Percentiles rank a stretch among this genome's conserved stretches.
phyloP scores from a whole-genome alignment of 2,113 vertebrate species.

The Euleptes europaea region DNA sequence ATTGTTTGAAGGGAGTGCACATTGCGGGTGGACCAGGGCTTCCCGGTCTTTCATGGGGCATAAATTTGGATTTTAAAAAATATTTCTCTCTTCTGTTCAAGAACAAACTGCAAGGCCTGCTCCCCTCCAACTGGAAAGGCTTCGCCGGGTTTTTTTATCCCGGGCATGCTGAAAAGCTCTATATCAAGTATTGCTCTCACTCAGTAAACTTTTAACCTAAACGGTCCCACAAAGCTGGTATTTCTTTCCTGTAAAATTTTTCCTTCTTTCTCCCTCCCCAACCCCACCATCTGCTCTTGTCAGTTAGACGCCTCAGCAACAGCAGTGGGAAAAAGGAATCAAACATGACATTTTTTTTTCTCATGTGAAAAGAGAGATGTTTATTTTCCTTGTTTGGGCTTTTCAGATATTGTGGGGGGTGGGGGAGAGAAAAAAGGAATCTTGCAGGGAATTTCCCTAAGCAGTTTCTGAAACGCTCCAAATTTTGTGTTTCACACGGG shows the following conservation, averaged over 20 bases:
- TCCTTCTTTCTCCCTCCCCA: slow-evolving; percentile 1
- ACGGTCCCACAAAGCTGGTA: slow-evolving; percentile 56
- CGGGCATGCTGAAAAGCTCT: not conserved
- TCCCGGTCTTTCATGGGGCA: not conserved
- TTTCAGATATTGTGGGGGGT: not conserved
- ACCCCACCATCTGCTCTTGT: slow-evolving; percentile 70
- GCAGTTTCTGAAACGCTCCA: not conserved
- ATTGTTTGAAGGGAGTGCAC: not conserved
- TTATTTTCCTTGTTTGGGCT: slow-evolving; percentile 31
- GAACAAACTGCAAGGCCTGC: not conserved
- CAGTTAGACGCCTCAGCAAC: slow-evolving; percentile 51
- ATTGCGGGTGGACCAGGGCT: no score
- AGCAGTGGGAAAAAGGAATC: not conserved
- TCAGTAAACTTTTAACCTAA: slow-evolving; percentile 50
- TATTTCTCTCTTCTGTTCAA: no score
- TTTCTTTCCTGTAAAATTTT: not conserved
- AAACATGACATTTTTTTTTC: slow-evolving; percentile 37
- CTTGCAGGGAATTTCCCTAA: not conserved
- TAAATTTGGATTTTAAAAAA: not conserved
- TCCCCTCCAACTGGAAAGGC: not conserved
- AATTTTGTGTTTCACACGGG: not conserved
- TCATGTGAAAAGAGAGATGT: slow-evolving; percentile 61
- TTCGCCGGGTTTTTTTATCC: not conserved
- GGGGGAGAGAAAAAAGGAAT: not conserved
- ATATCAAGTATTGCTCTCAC: slow-evolving; percentile 21